A percentile compares a stretch with the other conserved stretches of the same genome.
These are phyloP conservation scores for Eristalis pertinax DNA, from an alignment of 2,888 invertebrate species.

Conservation along the genomic window DNA sequence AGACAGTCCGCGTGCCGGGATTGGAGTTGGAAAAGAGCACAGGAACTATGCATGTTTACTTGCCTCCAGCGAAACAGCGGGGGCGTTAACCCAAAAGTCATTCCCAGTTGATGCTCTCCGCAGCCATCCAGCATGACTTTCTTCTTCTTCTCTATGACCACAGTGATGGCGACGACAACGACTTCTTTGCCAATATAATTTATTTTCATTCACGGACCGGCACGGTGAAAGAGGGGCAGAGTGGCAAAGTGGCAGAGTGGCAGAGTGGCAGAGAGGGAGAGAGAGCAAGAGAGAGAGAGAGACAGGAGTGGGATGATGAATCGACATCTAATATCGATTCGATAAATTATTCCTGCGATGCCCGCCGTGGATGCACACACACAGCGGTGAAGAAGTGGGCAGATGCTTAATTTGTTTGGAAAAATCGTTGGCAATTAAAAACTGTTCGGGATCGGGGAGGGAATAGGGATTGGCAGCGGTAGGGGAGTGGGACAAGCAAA, in stretches of 20 bases:
- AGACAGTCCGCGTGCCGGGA: constrained; percentile 24
- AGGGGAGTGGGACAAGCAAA: background rate
- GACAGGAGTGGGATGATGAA: constrained; percentile 77
- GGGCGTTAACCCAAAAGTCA: constrained; percentile 59
- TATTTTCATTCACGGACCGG: constrained; percentile 41
- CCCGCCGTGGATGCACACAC: constrained; percentile 32
- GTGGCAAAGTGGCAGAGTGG: too few species aligned
- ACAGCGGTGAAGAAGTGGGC: constrained; percentile 53
- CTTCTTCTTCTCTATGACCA: constrained; percentile 39
- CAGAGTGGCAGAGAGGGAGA: background rate
- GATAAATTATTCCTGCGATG: constrained; percentile 75
- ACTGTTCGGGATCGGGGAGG: constrained; percentile 8
- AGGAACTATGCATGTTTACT: constrained; percentile 41
- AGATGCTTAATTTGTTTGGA: constrained; percentile 70
- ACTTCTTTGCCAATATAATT: constrained; percentile 58
- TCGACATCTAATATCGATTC: constrained; percentile 80
- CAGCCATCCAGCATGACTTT: constrained; percentile 41
- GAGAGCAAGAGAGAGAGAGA: background rate
- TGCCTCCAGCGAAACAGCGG: constrained; percentile 45
- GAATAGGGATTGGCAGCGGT: too few species aligned
- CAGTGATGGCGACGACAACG: constrained; percentile 34
- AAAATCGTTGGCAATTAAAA: constrained; percentile 71
- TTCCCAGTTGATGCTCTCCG: constrained; percentile 15
- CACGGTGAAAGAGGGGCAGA: background rate
- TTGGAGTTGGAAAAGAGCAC: constrained; percentile 2